phyloP scores from a whole-genome alignment of 2,888 invertebrate species.

The Drymonia ruficornis region DNA sequence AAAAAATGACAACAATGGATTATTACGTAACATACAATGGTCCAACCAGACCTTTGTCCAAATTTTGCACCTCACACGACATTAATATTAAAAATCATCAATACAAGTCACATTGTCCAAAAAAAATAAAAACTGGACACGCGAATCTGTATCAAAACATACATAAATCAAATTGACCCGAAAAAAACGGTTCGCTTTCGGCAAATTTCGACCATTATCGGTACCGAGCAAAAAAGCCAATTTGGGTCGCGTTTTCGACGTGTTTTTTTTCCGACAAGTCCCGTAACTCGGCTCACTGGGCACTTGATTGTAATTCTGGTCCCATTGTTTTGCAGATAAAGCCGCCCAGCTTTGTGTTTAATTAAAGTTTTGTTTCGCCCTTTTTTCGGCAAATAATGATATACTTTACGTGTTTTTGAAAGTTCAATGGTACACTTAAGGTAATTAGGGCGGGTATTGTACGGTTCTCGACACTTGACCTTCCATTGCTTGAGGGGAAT shows the following conservation, averaged over 20 bases:
- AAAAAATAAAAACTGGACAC: constrained; percentile 33
- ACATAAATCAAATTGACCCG: constrained; percentile 80
- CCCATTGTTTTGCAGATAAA: constrained; percentile 77
- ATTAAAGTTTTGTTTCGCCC: constrained; percentile 69
- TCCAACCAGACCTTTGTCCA: not conserved
- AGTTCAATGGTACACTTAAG: constrained; percentile 39
- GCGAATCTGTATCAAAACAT: constrained; percentile 77
- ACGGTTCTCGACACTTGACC: constrained; percentile 36
- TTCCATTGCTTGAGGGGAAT: constrained; percentile 10
- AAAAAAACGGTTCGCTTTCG: constrained; percentile 68
- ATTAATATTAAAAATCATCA: not conserved
- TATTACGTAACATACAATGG: too few relatives aligned
- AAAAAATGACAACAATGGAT: too few relatives aligned
- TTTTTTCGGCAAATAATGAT: constrained; percentile 42
- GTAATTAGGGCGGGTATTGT: constrained; percentile 34
- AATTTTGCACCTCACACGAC: too few relatives aligned
- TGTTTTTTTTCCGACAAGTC: constrained; percentile 55
- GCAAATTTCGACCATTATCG: constrained; percentile 77
- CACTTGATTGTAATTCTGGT: constrained; percentile 68
- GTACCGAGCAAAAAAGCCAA: constrained; percentile 68
- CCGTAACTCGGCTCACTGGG: constrained; percentile 54
- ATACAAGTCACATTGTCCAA: not conserved
- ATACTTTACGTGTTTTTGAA: constrained; percentile 41
- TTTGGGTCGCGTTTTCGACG: constrained; percentile 71
- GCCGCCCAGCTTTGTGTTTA: constrained; percentile 65